Evolutionary conservation across 2,113 vertebrate genomes (phyloP), one percentile per base, ranked within the genome.

Genomic region (Arenaria interpres): DNA sequence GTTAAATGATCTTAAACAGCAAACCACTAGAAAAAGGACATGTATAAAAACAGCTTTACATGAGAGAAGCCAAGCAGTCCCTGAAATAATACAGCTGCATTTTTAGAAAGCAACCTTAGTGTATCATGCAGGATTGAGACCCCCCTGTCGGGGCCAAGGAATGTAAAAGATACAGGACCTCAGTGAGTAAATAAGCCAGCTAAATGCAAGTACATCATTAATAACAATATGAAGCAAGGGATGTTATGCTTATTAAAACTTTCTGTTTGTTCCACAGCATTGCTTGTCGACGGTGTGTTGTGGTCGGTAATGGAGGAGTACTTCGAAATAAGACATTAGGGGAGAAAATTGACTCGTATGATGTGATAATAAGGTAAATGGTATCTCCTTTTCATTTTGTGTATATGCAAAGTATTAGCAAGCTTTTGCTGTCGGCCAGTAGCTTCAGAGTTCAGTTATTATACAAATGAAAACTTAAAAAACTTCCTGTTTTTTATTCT

Each of bases 361-460:
- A 99, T 6, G 96, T 98, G 46, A 87, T 99, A 93, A 99, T 99
- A 97, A 98, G 98, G 98, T 99, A 98, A 97, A 76, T 68, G 3
- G 3, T 35, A 12, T 92, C 59, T 80, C 46, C 33, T 88, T 77
- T 62, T 78, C 5, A 2, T 73, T 89, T 63, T 75, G 24, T 72
- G 13, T 76, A 4, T 13, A 0, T 13, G 30, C 32, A 43, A 73
- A 84, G 50, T 69, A 41, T 45, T 48, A 35, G 62, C 14, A 41
- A 35, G 43, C 14, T 51, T 53, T 37, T 60, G 24, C n/a, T 69
- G 8, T 46, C 19, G 41, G 30, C n/a, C 11, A 37, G 39, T 45
- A 54, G 54, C 41, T 66, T 73, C 56, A n/a, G 20, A 73, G 23
- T 74, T 86, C 30, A 24, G 43, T 64, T 59, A 4, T 46, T 82